Percentiles rank a stretch among this genome's conserved stretches.
phyloP scores from a whole-genome alignment of 2,888 invertebrate genomes.

The Acleris laterana region DNA sequence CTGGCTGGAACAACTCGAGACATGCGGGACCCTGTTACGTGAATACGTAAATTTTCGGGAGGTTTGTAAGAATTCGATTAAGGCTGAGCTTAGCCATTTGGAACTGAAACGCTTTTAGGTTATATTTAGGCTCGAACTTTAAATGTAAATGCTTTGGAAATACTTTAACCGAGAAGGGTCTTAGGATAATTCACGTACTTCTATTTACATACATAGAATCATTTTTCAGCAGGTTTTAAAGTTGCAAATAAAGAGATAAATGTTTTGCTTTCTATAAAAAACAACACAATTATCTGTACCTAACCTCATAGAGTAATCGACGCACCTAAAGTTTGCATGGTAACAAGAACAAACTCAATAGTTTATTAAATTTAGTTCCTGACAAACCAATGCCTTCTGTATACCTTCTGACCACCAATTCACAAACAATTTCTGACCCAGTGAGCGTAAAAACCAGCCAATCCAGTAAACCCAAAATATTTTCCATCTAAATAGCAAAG shows the following conservation, averaged over 20 bases:
- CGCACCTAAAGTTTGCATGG: no score
- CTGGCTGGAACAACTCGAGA: constrained; percentile 50
- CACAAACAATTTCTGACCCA: constrained; percentile 4
- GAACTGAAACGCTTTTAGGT: constrained; percentile 11
- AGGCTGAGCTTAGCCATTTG: constrained; percentile 18
- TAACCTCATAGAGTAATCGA: no score
- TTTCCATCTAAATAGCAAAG: constrained; percentile 34
- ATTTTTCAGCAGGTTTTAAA: no score
- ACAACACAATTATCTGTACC: no score
- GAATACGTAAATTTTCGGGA: constrained; percentile 32
- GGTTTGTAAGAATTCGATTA: constrained; percentile 16
- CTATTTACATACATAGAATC: no score
- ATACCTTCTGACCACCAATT: not conserved
- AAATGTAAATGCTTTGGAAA: not conserved
- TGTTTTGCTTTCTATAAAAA: no score
- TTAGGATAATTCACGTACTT: no score
- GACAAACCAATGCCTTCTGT: no score
- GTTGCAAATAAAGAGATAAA: no score
- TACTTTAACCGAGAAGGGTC: not conserved
- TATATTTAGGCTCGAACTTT: constrained; percentile 9
- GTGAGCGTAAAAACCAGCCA: constrained; percentile 15
- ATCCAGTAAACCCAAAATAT: constrained; percentile 34
- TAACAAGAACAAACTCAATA: no score
- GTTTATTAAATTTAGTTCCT: no score
- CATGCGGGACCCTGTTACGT: constrained; percentile 39